Evolutionary conservation across 2,797 vertebrate genomes (phyloP).

Genomic region (Eulemur albifrons): DNA sequence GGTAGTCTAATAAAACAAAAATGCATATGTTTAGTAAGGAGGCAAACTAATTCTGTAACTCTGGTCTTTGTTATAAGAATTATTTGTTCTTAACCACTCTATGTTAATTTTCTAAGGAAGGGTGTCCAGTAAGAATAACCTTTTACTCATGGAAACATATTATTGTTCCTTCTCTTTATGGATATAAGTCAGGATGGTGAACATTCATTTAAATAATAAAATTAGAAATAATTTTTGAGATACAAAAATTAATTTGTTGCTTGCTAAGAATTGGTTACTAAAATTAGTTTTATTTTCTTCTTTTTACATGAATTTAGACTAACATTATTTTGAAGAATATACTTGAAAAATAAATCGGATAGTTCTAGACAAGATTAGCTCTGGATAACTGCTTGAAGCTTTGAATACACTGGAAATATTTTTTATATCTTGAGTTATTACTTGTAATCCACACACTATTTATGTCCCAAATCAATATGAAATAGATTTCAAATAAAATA

Average conservation of each 20-base stretch:
- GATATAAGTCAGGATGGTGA: background rate
- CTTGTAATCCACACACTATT: background rate
- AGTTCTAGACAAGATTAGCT: background rate
- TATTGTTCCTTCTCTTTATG: background rate
- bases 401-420: background rate
- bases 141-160: background rate
- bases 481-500: background rate
- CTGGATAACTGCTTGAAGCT: background rate
- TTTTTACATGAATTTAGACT: background rate
- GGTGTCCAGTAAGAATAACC: background rate
- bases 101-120: background rate
- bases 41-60: background rate
- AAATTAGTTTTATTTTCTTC: background rate
- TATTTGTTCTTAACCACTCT: background rate
- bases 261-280: background rate
- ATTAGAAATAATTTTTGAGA: background rate
- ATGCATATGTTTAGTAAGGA: background rate
- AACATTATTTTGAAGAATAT: background rate
- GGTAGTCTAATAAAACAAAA: background rate
- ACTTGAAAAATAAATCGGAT: background rate
- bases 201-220: background rate
- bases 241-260: background rate
- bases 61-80: background rate
- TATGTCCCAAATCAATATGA: background rate
- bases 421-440: background rate